Conservation (phyloP, 2,113 vertebrate genomes). For the Megaleporinus macrocephalus region DNA sequence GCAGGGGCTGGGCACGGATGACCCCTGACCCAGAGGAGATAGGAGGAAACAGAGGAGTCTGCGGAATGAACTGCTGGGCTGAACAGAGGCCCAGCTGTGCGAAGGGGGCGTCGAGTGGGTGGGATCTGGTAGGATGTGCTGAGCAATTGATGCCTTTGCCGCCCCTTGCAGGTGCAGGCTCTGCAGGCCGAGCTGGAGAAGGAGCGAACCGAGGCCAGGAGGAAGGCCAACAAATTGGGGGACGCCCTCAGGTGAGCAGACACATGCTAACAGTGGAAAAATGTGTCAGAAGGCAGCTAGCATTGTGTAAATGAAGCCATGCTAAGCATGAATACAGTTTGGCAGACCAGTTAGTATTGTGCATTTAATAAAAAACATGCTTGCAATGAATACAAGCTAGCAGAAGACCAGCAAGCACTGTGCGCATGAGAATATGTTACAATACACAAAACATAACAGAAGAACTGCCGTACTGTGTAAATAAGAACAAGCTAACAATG, state of each 20-base stretch:
- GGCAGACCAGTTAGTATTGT: too few relatives aligned
- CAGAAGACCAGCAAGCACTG: neutral
- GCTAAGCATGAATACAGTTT: too few relatives aligned
- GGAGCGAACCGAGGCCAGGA: slow-evolving; percentile 69
- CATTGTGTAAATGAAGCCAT: too few relatives aligned
- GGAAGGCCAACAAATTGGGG: slow-evolving; percentile 71
- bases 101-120: neutral
- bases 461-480: too few relatives aligned
- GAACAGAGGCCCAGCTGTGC: slow-evolving; percentile 13
- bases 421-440: neutral
- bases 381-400: neutral
- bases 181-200: slow-evolving; percentile 72
- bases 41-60: neutral
- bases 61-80: neutral
- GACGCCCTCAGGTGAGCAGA: slow-evolving; percentile 73
- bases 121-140: slow-evolving; percentile 1
- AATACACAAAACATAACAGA: too few relatives aligned
- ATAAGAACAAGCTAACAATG: too few relatives aligned
- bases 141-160: slow-evolving; percentile 26
- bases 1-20: slow-evolving; percentile 49
- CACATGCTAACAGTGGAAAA: neutral
- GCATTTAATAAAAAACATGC: too few relatives aligned
- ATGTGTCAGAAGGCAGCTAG: neutral
- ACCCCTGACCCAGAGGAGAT: slow-evolving; percentile 50
- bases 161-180: slow-evolving; percentile 65